Conservation (phyloP, 2,113 vertebrate species). For the Laticauda laticaudata region DNA sequence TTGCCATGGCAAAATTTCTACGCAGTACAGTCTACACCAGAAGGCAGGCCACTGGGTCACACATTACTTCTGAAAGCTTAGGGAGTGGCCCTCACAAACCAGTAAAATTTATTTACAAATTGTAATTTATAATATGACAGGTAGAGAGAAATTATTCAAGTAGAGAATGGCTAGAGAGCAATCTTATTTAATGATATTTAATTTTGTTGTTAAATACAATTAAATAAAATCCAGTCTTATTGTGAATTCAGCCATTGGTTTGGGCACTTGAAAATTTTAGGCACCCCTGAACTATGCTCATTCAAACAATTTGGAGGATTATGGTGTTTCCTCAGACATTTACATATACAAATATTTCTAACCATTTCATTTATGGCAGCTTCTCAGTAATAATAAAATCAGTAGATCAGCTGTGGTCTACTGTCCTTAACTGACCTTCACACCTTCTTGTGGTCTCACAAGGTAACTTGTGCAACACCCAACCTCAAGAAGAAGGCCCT, state of each 20-base stretch:
- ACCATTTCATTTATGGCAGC: not conserved
- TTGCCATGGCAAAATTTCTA: not conserved
- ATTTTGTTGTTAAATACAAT: not conserved
- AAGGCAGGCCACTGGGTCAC: not conserved
- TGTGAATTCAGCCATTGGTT: not conserved
- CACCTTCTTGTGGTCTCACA: not conserved
- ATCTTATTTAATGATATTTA: not conserved
- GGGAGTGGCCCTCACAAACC: not conserved
- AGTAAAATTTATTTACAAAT: not conserved
- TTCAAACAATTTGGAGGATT: not conserved
- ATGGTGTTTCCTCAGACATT: not conserved
- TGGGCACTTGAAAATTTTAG: not conserved
- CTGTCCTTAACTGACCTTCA: not conserved
- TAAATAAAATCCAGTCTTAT: not conserved
- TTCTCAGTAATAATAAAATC: not conserved
- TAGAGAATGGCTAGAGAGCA: not conserved
- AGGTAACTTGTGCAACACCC: not conserved
- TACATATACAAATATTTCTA: not conserved
- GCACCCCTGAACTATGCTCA: not conserved
- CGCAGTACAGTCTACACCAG: not conserved
- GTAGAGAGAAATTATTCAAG: not conserved
- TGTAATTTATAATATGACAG: not conserved
- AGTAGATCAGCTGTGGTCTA: not conserved
- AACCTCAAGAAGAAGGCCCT: not conserved
- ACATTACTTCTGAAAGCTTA: not conserved